Evolutionary conservation across 2,797 vertebrate species (phyloP).

Genomic region (Manis pentadactyla): DNA sequence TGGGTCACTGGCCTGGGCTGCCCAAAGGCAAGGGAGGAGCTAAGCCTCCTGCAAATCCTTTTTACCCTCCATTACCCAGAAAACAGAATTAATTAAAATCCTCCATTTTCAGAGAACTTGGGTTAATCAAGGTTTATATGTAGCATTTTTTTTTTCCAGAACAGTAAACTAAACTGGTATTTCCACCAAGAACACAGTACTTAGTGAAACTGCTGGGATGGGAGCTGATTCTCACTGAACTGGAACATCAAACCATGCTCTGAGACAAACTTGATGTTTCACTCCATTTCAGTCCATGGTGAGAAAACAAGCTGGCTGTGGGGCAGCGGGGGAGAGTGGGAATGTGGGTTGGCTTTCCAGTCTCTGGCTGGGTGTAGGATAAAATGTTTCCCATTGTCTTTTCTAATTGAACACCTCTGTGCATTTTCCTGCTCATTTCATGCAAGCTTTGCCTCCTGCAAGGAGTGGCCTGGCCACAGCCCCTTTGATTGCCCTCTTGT

Average conservation of each 20-base stretch:
- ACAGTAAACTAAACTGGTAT: slow-evolving; percentile 53
- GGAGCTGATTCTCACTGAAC: slow-evolving; percentile 59
- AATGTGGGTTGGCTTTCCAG: neutral
- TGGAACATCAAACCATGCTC: slow-evolving; percentile 52
- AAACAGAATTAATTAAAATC: slow-evolving; percentile 68
- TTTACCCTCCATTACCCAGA: slow-evolving; percentile 34
- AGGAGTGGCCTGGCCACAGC: neutral
- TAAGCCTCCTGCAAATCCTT: neutral
- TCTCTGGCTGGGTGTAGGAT: neutral
- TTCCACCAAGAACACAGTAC: slow-evolving; percentile 58
- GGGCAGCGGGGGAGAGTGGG: neutral
- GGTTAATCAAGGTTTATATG: slow-evolving; percentile 64
- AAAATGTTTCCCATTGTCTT: neutral
- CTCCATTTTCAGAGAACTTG: slow-evolving; percentile 55
- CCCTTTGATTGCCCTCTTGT: neutral
- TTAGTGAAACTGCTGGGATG: neutral
- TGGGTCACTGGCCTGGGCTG: neutral
- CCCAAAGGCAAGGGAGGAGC: neutral
- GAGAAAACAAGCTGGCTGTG: slow-evolving; percentile 1
- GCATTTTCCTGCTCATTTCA: neutral
- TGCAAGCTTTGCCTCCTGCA: neutral
- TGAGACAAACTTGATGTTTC: slow-evolving; percentile 70
- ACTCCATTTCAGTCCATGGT: neutral
- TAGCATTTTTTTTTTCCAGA: neutral
- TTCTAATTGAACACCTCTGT: neutral